phyloP scores from a whole-genome alignment of 2,113 vertebrate species.

The Propithecus coquereli region DNA sequence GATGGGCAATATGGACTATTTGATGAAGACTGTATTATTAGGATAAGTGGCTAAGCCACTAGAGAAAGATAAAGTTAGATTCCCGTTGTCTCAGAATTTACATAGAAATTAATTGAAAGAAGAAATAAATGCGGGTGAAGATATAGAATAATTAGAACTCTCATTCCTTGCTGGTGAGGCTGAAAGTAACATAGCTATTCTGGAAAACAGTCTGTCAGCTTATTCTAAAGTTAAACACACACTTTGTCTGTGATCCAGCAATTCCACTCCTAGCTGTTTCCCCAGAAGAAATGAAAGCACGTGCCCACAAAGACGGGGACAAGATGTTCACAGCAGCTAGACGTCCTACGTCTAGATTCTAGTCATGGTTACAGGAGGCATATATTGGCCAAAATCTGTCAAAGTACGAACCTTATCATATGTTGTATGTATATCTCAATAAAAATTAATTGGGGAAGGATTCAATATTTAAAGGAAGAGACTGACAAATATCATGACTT shows the following conservation, averaged over 20 bases:
- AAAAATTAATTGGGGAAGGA: neutral
- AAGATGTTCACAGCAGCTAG: neutral
- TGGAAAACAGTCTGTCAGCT: neutral
- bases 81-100: neutral
- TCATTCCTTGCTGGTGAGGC: neutral
- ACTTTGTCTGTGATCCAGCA: neutral
- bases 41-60: neutral
- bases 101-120: slow-evolving; percentile 5
- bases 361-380: neutral
- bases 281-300: neutral
- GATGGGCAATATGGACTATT: neutral
- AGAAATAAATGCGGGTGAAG: neutral
- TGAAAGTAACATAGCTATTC: neutral
- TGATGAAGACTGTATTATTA: neutral
- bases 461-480: neutral
- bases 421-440: neutral
- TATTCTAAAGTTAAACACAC: neutral
- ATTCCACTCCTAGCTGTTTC: neutral
- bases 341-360: neutral
- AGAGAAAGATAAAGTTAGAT: neutral
- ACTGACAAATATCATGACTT: neutral
- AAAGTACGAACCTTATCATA: neutral
- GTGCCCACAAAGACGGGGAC: neutral
- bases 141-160: accelerated
- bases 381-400: neutral